Base-by-base conservation (phyloP, 2,113 vertebrate species). In the Plecotus auritus region DNA sequence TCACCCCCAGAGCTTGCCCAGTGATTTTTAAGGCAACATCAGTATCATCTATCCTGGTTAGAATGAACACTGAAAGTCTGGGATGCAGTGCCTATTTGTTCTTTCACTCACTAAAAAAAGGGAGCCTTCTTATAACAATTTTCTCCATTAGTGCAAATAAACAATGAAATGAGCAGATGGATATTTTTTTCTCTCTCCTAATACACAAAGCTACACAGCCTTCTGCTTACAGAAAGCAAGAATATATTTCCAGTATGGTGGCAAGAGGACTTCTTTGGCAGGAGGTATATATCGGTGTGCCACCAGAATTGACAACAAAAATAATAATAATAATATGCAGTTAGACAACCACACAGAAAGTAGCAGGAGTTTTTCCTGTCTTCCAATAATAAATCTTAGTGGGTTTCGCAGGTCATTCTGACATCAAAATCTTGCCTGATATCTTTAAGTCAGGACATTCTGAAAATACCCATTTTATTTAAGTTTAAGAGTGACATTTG, bases 341-440 rank as follows among this genome's bases (percentile, higher is more conserved):
- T 40, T 74, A 93, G 18, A 85, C 77, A 96, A 84, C 12, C 77
- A 87, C 32, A 47, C 80, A 91, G 56, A 95, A 88, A 76, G 77
- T 59, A 91, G 54, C 80, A 95, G 85, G 69, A 20, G 45, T 26
- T 72, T 90, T n/a, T 82, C 86, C 35, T 81, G 30, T 51, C 23
- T 11, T 85, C 40, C 22, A 28, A 14, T 91, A 91, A 80, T 49
- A 85, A 81, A 73, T 42, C 30, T 37, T 30, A n/a, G 32, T 66
- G 35, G 51, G 49, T 30, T 80, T 64, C 5, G 1, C 49, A 5
- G 87, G 85, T 93, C 74, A 97, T 86, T 94, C 47, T 92, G 80
- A 95, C 92, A 97, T 88, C 90, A 95, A 97, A 97, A 97, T 97
- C 86, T 97, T 97, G 13, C 42, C 37, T 97, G 95, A 97, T 85